These are phyloP conservation scores for Cyprichromis sp. DNA, from an alignment of 2,113 vertebrate genomes.

Conservation along the genomic window DNA sequence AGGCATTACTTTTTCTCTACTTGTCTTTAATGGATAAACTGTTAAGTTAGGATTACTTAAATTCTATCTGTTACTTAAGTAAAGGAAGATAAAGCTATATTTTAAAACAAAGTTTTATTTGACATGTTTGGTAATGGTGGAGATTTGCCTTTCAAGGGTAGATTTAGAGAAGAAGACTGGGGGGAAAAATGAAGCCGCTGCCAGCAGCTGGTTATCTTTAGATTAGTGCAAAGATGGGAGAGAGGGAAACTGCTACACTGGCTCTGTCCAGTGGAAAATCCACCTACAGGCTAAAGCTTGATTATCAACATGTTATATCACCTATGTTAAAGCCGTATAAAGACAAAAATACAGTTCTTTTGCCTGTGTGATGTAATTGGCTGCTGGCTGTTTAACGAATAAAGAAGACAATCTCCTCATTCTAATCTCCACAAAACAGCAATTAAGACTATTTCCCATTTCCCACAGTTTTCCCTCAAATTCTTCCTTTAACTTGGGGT, in stretches of 20 bases:
- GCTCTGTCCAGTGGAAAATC: background rate
- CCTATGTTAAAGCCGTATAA: background rate
- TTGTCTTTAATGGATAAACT: background rate
- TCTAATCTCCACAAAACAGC: background rate
- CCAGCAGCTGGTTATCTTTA: background rate
- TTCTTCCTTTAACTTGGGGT: background rate
- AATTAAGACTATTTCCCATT: background rate
- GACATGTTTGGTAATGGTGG: background rate
- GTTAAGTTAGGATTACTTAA: background rate
- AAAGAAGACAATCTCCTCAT: background rate
- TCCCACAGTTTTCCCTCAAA: background rate
- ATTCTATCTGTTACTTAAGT: background rate
- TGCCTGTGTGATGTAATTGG: background rate
- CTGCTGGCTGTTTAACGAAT: background rate
- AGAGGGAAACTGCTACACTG: fast-evolving
- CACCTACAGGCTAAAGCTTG: background rate
- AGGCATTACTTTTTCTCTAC: background rate
- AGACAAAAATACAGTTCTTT: background rate
- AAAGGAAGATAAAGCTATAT: background rate
- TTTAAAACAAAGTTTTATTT: background rate
- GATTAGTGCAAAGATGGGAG: background rate
- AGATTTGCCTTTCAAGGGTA: background rate
- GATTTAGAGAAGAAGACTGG: background rate
- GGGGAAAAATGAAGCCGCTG: fast-evolving
- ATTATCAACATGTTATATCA: background rate